Evolutionary conservation across 2,888 invertebrate genomes (phyloP).

Genomic region (Phyto melanocephala): DNA sequence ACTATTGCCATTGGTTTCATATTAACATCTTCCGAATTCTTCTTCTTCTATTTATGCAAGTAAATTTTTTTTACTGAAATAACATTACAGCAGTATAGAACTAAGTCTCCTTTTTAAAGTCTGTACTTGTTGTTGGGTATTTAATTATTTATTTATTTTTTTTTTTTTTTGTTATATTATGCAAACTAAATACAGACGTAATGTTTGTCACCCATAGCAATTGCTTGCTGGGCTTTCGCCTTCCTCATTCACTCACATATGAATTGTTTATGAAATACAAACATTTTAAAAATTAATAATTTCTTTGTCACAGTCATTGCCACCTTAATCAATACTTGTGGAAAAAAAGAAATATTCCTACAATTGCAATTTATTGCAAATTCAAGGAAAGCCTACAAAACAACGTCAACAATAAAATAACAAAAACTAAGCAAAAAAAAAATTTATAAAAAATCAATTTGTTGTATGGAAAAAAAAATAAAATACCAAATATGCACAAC

Average conservation of each 20-base stretch:
- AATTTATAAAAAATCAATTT: constrained; percentile 43
- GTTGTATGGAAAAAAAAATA: not conserved
- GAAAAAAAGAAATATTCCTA: constrained; percentile 12
- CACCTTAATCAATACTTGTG: constrained; percentile 43
- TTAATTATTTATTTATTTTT: too few relatives aligned
- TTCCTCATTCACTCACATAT: not conserved
- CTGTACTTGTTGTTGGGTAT: too few relatives aligned
- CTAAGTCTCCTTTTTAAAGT: too few relatives aligned
- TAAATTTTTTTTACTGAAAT: too few relatives aligned
- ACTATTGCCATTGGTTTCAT: too few relatives aligned
- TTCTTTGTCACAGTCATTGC: constrained; percentile 57
- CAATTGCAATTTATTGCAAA: constrained; percentile 39
- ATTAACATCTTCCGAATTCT: too few relatives aligned
- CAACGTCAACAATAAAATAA: constrained; percentile 8
- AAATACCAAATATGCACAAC: constrained; percentile 7
- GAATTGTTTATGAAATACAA: not conserved
- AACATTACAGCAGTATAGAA: too few relatives aligned
- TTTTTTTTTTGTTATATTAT: too few relatives aligned
- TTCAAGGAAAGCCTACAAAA: constrained; percentile 50
- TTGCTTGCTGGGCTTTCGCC: not conserved
- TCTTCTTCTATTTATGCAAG: too few relatives aligned
- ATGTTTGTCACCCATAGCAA: too few relatives aligned
- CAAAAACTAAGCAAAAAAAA: constrained; percentile 1
- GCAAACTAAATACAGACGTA: too few relatives aligned
- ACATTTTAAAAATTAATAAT: constrained; percentile 31